phyloP scores from a whole-genome alignment of 2,888 invertebrate species.

The Saturnia japonica region DNA sequence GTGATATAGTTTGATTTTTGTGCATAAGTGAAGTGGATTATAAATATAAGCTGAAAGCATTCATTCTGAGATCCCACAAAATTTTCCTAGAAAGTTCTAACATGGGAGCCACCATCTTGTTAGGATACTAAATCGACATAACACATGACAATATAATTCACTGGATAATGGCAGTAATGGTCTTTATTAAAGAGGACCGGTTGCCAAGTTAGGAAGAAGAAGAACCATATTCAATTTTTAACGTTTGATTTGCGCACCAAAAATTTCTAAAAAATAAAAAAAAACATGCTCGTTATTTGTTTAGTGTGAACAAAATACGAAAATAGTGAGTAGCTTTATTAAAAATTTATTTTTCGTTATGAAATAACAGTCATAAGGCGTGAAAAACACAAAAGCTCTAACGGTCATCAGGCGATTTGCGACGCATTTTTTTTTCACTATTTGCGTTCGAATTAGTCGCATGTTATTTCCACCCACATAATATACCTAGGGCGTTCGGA shows the following conservation, averaged over 20 bases:
- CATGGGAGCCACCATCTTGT: too few species aligned
- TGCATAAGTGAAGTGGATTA: too few species aligned
- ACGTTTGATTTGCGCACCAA: conserved; percentile 8
- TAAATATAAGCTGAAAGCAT: too few species aligned
- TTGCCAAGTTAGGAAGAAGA: too few species aligned
- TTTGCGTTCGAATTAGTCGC: conserved; percentile 33
- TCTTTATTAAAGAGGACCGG: too few species aligned
- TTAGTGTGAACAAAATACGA: conserved; percentile 29
- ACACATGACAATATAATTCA: too few species aligned
- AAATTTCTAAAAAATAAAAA: conserved; percentile 36
- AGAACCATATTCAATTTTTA: not conserved
- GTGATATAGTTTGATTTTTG: too few species aligned
- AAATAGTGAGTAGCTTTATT: conserved; percentile 14
- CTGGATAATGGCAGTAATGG: too few species aligned
- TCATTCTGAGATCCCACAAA: too few species aligned
- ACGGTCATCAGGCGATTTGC: conserved; percentile 34
- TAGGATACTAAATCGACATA: too few species aligned
- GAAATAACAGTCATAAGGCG: conserved; percentile 21
- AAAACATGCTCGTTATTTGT: conserved; percentile 56
- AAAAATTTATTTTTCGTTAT: not conserved
- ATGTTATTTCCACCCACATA: conserved; percentile 45
- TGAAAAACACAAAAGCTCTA: conserved; percentile 41
- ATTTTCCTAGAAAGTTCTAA: too few species aligned
- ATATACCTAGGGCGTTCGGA: conserved; percentile 91
- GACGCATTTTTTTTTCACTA: conserved; percentile 23